Conservation (phyloP, 2,888 invertebrate genomes). For the Acheta domesticus region DNA sequence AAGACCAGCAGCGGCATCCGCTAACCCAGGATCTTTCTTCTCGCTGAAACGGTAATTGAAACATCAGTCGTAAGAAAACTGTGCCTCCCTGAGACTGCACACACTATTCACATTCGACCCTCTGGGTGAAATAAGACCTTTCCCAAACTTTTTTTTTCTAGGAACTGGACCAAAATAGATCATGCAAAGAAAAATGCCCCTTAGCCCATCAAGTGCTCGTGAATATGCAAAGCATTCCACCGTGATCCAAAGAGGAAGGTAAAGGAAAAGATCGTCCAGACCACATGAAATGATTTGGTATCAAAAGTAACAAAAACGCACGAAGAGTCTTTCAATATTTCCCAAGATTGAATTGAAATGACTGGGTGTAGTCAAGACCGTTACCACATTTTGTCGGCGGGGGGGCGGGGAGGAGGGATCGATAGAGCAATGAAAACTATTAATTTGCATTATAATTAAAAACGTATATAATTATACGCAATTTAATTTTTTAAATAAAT, state of each 20-base stretch:
- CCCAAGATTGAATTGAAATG: no score
- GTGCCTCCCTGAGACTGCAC: neutral
- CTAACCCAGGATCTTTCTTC: slow-evolving; percentile 66
- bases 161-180: neutral
- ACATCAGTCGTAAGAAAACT: neutral
- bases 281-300: neutral
- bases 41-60: slow-evolving; percentile 49
- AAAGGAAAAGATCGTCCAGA: neutral
- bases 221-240: neutral
- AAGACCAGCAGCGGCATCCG: slow-evolving; percentile 50
- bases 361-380: no score
- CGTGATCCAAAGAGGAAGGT: neutral
- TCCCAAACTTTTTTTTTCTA: neutral
- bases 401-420: no score
- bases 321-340: no score
- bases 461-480: no score
- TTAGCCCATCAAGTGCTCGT: neutral
- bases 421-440: no score
- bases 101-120: no score
- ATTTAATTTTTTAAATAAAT: no score
- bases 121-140: no score
- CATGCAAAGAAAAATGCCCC: neutral
- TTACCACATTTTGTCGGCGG: no score
- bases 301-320: no score
- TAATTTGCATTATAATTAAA: no score